A percentile compares a stretch with the other conserved stretches of the same genome.
Evolutionary conservation across 2,797 vertebrate species (phyloP).

Genomic region (Sandelia bainsii): DNA sequence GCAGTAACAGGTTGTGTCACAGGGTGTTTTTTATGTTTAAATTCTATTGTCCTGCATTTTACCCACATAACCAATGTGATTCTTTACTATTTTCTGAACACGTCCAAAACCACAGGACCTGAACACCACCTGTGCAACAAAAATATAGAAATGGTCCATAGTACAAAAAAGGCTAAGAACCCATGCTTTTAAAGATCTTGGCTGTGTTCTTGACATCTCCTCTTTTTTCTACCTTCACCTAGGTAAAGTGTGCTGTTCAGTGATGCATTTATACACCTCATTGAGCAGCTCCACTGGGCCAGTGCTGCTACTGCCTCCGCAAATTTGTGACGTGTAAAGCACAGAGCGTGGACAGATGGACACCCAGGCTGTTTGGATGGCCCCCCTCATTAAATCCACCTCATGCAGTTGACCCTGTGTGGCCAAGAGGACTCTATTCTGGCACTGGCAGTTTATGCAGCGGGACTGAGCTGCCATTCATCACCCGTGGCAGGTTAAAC

Average conservation of each 20-base stretch:
- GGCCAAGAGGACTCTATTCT: conserved; percentile 60
- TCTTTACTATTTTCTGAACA: too few species aligned
- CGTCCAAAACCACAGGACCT: too few species aligned
- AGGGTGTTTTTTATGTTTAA: too few species aligned
- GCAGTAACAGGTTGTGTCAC: too few species aligned
- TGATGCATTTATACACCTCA: conserved; percentile 28
- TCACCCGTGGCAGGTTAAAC: conserved; percentile 79
- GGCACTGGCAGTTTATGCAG: conserved; percentile 64
- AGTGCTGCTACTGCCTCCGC: conserved; percentile 9
- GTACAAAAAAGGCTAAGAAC: background rate
- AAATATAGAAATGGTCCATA: background rate
- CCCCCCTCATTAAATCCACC: conserved; percentile 69
- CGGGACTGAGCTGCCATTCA: conserved; percentile 69
- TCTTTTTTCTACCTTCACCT: conserved; percentile 6
- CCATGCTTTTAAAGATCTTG: background rate
- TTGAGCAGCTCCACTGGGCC: conserved; percentile 11
- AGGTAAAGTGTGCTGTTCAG: conserved; percentile 5
- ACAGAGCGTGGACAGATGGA: conserved; percentile 69
- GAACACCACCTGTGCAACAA: background rate
- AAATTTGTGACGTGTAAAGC: conserved; percentile 50
- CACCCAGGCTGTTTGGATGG: conserved; percentile 60
- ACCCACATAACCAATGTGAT: too few species aligned
- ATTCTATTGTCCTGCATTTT: too few species aligned
- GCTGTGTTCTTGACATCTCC: background rate
- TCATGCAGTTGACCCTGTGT: conserved; percentile 67